Percentiles rank a stretch among this genome's conserved stretches.
phyloP scores from a whole-genome alignment of 2,888 invertebrate genomes.

The Drosophila koepferae region DNA sequence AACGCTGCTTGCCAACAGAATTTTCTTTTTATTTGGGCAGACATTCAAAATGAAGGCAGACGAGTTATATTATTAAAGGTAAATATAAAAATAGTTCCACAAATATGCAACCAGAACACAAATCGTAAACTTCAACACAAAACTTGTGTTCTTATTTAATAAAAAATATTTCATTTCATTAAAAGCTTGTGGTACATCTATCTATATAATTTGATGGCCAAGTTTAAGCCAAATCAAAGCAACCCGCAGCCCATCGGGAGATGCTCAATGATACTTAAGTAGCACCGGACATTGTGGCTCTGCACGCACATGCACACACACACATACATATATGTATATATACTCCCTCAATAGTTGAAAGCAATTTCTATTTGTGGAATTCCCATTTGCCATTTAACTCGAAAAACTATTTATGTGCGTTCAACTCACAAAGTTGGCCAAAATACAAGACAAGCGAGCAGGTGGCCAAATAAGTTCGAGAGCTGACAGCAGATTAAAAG shows the following conservation, averaged over 20 bases:
- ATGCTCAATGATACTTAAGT: constrained; percentile 12
- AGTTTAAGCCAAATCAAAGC: constrained; percentile 50
- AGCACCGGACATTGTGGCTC: constrained; percentile 27
- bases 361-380: constrained; percentile 32
- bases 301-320: constrained; percentile 7
- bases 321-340: background rate
- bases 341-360: constrained; percentile 16
- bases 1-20: constrained; percentile 39
- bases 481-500: constrained; percentile 1
- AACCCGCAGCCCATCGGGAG: constrained; percentile 29
- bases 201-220: constrained; percentile 21
- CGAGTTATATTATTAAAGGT: background rate
- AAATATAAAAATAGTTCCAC: background rate
- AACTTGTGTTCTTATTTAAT: constrained; percentile 6
- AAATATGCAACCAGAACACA: background rate
- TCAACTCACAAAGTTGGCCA: constrained; percentile 32
- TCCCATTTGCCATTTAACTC: constrained; percentile 39
- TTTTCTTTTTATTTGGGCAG: constrained; percentile 43
- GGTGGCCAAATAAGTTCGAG: constrained; percentile 19
- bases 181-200: constrained; percentile 14
- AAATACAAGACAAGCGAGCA: constrained; percentile 21
- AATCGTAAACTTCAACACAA: constrained; percentile 12
- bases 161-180: constrained; percentile 13
- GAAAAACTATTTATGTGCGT: constrained; percentile 41
- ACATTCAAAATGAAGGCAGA: constrained; percentile 31